These are phyloP conservation scores for Parazoanthus atlanticus DNA, from an alignment of 92 coral and sea anemone genomes.

Conservation along the genomic window DNA sequence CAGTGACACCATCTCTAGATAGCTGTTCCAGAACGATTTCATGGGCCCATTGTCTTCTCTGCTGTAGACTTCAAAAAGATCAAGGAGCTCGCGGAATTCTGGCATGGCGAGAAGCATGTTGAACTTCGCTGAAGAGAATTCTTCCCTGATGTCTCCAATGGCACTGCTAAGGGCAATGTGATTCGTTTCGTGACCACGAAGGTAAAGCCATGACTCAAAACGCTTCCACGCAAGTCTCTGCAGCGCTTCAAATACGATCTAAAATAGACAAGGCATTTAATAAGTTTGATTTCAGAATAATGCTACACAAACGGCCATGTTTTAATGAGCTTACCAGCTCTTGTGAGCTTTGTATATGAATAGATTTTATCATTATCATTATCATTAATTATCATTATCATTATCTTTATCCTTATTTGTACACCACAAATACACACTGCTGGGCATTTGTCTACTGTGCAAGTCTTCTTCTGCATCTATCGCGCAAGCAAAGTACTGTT, in stretches of 20 bases:
- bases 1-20: constrained; percentile 37
- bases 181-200: constrained; percentile 44
- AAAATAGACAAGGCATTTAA: constrained; percentile 23
- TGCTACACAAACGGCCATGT: constrained; percentile 22
- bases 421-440: constrained; percentile 32
- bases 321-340: constrained; percentile 30
- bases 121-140: constrained; percentile 48
- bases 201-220: constrained; percentile 24
- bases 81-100: constrained; percentile 33
- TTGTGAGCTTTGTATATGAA: constrained; percentile 18
- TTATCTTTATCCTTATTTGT: constrained; percentile 5
- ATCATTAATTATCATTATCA: background rate
- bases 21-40: constrained; percentile 31
- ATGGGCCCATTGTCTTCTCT: constrained; percentile 36
- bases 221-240: constrained; percentile 42
- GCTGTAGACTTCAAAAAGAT: constrained; percentile 29
- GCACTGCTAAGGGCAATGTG: constrained; percentile 40
- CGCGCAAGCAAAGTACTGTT: constrained; percentile 16
- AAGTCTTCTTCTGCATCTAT: background rate
- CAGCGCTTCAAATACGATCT: constrained; percentile 52
- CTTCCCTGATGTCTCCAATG: constrained; percentile 47
- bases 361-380: background rate
- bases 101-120: constrained; percentile 50
- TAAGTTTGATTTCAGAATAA: constrained; percentile 12
- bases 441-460: background rate